phyloP scores from a whole-genome alignment of 2,888 invertebrate species.

The Drosophila pseudotalamancana region DNA sequence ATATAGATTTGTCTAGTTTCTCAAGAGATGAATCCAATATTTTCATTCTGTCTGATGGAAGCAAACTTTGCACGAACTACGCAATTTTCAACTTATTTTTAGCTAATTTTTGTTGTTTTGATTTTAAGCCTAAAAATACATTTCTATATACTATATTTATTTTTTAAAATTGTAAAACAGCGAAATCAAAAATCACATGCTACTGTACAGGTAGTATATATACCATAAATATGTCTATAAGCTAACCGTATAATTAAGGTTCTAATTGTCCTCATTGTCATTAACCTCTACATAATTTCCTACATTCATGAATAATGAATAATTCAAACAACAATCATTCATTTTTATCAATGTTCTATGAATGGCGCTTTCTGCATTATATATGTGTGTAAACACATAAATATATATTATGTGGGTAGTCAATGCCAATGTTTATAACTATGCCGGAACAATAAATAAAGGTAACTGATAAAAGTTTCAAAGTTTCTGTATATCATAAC shows the following conservation, averaged over 20 bases:
- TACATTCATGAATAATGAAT: not conserved
- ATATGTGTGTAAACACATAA: not conserved
- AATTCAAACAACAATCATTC: conserved; percentile 14
- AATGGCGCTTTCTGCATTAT: conserved; percentile 2
- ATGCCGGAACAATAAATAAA: conserved; percentile 9
- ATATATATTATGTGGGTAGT: not conserved
- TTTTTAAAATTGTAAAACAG: conserved; percentile 1
- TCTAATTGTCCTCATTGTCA: not conserved
- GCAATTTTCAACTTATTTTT: conserved; percentile 62
- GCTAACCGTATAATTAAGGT: not conserved
- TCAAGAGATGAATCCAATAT: conserved; percentile 13
- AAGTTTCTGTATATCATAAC: not conserved
- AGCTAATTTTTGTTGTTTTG: conserved; percentile 34
- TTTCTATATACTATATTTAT: conserved; percentile 6
- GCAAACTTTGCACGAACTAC: conserved; percentile 59
- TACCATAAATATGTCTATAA: not conserved
- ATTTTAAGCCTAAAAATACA: conserved; percentile 26
- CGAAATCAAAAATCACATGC: too few species aligned
- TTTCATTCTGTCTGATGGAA: conserved; percentile 14
- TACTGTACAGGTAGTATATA: not conserved
- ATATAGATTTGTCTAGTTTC: conserved; percentile 11
- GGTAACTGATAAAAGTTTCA: conserved; percentile 8
- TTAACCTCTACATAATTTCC: not conserved
- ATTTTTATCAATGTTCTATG: conserved; percentile 18
- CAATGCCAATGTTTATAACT: conserved; percentile 8